Evolutionary conservation across 2,888 invertebrate species (phyloP).

Genomic region (Ligdia adustata): DNA sequence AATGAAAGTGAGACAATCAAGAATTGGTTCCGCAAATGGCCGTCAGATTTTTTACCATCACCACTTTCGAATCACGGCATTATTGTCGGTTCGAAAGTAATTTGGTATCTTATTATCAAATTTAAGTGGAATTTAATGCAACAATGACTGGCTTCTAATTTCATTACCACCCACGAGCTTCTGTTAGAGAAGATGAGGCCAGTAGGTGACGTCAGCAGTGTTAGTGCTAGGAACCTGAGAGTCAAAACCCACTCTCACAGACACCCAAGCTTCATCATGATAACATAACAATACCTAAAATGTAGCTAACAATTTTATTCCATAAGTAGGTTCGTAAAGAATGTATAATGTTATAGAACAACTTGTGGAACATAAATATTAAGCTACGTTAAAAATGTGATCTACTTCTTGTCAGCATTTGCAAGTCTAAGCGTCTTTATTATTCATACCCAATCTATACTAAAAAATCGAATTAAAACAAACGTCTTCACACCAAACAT

Average conservation of each 20-base stretch:
- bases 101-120: slow-evolving; percentile 63
- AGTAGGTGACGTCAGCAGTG: slow-evolving; percentile 13
- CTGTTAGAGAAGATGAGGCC: slow-evolving; percentile 15
- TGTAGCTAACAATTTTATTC: too few relatives aligned
- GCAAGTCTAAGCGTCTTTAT: too few relatives aligned
- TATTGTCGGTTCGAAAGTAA: slow-evolving; percentile 47
- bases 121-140: slow-evolving; percentile 73
- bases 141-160: slow-evolving; percentile 75
- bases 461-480: too few relatives aligned
- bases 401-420: too few relatives aligned
- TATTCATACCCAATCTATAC: too few relatives aligned
- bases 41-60: slow-evolving; percentile 22
- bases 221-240: slow-evolving; percentile 21
- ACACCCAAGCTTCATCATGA: too few relatives aligned
- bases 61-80: slow-evolving; percentile 49
- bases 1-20: slow-evolving; percentile 45
- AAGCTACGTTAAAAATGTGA: too few relatives aligned
- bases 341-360: too few relatives aligned
- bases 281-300: too few relatives aligned
- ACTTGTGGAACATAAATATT: too few relatives aligned
- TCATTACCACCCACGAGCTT: slow-evolving; percentile 75
- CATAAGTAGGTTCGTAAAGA: too few relatives aligned
- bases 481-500: too few relatives aligned
- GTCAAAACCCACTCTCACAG: slow-evolving; percentile 6
- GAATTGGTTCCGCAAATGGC: slow-evolving; percentile 40